Evolutionary conservation across 2,888 invertebrate genomes (phyloP).

Genomic region (Limnephilus rhombicus): DNA sequence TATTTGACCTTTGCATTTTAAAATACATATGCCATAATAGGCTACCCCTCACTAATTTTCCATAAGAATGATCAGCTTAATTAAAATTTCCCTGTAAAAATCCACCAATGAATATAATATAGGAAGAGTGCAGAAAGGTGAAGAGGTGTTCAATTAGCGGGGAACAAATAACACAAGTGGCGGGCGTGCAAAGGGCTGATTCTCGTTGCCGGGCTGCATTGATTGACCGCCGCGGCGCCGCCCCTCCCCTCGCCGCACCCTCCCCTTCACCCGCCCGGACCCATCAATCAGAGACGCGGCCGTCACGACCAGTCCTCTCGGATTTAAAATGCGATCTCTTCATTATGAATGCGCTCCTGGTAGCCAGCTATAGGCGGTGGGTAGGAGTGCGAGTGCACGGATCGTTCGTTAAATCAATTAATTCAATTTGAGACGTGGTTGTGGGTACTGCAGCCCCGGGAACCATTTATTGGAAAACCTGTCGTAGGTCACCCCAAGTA

Average conservation of each 20-base stretch:
- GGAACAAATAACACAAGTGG: constrained; percentile 19
- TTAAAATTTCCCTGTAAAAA: background rate
- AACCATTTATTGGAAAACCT: too few relatives aligned
- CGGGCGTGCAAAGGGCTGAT: constrained; percentile 44
- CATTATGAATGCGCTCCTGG: constrained; percentile 32
- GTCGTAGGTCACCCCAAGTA: too few relatives aligned
- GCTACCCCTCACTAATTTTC: background rate
- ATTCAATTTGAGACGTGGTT: background rate
- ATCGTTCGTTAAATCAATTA: background rate
- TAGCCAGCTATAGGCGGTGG: background rate
- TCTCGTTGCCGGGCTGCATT: constrained; percentile 17
- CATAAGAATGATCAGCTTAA: background rate
- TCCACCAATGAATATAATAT: constrained; percentile 26
- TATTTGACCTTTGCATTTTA: too few relatives aligned
- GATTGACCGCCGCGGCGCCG: constrained; percentile 37
- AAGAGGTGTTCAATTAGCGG: constrained; percentile 37
- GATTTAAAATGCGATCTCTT: constrained; percentile 22
- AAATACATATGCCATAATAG: too few relatives aligned
- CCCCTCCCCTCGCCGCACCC: background rate
- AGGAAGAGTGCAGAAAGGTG: constrained; percentile 29
- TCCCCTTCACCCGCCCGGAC: background rate
- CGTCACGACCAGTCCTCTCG: constrained; percentile 8
- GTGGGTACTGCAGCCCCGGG: too few relatives aligned
- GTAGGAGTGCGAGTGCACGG: too few relatives aligned
- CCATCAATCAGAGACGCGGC: constrained; percentile 28